Evolutionary conservation across 2,797 vertebrate species (phyloP).

Genomic region (Xerus rutilus): DNA sequence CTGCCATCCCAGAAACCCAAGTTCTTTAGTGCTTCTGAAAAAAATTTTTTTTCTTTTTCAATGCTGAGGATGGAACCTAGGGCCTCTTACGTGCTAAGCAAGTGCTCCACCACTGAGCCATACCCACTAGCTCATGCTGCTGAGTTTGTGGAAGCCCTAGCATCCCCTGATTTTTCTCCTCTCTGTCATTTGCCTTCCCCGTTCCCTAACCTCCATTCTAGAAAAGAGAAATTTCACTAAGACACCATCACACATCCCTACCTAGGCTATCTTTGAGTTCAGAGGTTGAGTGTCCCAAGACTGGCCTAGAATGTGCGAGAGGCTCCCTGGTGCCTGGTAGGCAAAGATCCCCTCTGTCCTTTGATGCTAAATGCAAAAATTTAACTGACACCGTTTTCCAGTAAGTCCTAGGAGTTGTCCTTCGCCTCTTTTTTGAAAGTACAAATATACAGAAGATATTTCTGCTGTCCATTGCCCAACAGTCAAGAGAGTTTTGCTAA

Average conservation of each 20-base stretch:
- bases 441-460: not conserved
- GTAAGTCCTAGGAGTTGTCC: not conserved
- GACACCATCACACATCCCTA: not conserved
- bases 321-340: not conserved
- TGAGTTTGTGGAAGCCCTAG: not conserved
- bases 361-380: not conserved
- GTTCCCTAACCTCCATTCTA: not conserved
- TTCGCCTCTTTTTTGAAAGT: constrained; percentile 26
- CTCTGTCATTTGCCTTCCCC: not conserved
- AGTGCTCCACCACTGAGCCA: not conserved
- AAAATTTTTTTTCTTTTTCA: not conserved
- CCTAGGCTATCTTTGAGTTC: not conserved
- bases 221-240: not conserved
- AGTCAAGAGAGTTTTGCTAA: constrained; percentile 20
- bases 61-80: not conserved
- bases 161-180: not conserved
- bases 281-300: not conserved
- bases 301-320: not conserved
- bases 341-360: not conserved
- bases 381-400: not conserved
- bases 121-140: not conserved
- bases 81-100: not conserved
- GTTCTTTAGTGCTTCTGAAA: not conserved
- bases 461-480: not conserved
- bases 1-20: not conserved